Evolutionary conservation across 1,140 invertebrate species (phyloP), one percentile per base, ranked within the genome.

Genomic region (Caerostris extrusa): DNA sequence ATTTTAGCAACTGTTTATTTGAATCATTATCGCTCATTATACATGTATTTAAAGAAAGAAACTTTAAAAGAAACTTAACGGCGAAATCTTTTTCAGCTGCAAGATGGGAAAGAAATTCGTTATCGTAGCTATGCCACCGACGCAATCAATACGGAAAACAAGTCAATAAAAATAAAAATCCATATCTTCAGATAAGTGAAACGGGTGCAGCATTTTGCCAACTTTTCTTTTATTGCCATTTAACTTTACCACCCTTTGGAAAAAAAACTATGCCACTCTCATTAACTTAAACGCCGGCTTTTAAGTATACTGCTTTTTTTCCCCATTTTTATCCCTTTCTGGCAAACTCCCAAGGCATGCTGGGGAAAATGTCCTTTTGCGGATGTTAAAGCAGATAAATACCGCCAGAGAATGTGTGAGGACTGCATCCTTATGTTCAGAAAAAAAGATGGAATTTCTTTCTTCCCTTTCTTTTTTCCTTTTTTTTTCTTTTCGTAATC

Each of bases 221-320:
- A 58, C 55, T 83, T n/a, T 58, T 17, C 71, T 83, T 83, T 83
- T 83, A 58, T 83, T 83, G 82, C 82, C 55, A 56, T 57, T 58
- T 55, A 83, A 19, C 71, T 8, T 53, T 67, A n/a, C 61, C 19
- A 77, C 34, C 8, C 19, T 0, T 10, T 7, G 7, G 12, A 34
- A 19, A 83, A 82, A 83, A 17, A 83, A 57, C 12, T 2, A 3
- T 57, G 82, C 14, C 14, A 8, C n/a, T n/a, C 82, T 83, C 82
- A 83, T 83, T 57, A 83, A 83, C 82, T 83, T 83, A 83, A 83
- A 56, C 82, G 82, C 17, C 17, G 7, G n/a, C 17, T 83, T 83
- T 83, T 83, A 19, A 19, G 55, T 14, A 57, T 56, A 17, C 19
- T 58, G 82, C 1, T 64, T 64, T 64, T 17, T 10, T 64, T 64